Conservation (phyloP, 35 echinoderm and acorn worm genomes). For the Stichopus chloronotus region DNA sequence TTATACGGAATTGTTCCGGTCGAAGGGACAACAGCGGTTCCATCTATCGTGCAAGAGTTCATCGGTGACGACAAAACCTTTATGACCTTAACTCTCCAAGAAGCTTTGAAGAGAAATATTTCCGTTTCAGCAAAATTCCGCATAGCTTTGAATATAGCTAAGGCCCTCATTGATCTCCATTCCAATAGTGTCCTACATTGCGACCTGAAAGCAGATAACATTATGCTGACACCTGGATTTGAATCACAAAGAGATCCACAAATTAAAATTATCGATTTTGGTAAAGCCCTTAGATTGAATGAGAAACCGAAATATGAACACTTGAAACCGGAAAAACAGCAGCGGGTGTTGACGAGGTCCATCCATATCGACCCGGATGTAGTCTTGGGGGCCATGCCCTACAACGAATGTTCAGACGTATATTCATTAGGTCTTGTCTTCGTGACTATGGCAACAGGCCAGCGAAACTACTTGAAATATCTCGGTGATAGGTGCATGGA, state of each 20-base stretch:
- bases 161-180: not conserved
- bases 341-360: not conserved
- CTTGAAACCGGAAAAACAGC: not conserved
- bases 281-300: not conserved
- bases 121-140: not conserved
- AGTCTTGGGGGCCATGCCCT: not conserved
- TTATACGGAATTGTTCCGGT: not conserved
- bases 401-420: not conserved
- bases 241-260: not conserved
- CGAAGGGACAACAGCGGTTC: not conserved
- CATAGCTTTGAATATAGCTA: not conserved
- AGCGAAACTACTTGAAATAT: not conserved
- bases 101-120: not conserved
- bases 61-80: not conserved
- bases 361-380: not conserved
- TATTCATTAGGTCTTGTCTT: not conserved
- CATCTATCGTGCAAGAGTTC: not conserved
- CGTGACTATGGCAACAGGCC: not conserved
- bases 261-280: conserved; percentile 27
- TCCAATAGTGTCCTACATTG: not conserved
- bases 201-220: conserved; percentile 7
- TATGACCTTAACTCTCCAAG: not conserved
- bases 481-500: not conserved
- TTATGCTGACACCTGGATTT: not conserved
- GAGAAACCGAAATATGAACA: not conserved